phyloP scores from a whole-genome alignment of 1,140 invertebrate species.

The Zeugodacus cucurbitae region DNA sequence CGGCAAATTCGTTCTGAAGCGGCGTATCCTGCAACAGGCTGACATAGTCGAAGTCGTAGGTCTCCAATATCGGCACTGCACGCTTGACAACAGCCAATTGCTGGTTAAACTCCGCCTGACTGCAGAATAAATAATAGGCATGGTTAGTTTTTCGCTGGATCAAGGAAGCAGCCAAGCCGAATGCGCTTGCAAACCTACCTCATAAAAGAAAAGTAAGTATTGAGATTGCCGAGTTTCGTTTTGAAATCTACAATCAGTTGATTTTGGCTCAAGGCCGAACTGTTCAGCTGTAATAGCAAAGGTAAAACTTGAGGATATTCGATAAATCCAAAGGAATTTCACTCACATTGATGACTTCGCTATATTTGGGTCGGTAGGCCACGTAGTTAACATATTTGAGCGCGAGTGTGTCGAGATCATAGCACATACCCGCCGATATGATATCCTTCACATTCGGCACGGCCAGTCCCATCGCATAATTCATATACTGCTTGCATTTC shows the following conservation, averaged over 20 bases:
- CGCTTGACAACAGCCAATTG: background rate
- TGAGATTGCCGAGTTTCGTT: slow-evolving; percentile 22
- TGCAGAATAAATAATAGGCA: background rate
- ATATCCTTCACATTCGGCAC: slow-evolving; percentile 19
- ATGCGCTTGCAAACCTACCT: background rate
- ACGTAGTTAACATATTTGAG: slow-evolving; percentile 37
- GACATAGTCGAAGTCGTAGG: background rate
- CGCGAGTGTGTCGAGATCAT: slow-evolving; percentile 4
- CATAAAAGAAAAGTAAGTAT: slow-evolving; percentile 9
- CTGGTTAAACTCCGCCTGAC: background rate
- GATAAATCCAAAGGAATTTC: background rate
- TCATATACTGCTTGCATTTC: slow-evolving; percentile 9
- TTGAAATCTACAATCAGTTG: background rate
- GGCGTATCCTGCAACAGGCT: background rate
- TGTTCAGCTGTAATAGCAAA: background rate
- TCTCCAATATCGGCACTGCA: background rate
- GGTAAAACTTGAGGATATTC: background rate
- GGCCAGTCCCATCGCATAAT: slow-evolving; percentile 20
- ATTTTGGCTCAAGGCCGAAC: background rate
- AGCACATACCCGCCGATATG: slow-evolving; percentile 26
- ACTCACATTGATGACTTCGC: background rate
- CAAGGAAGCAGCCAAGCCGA: background rate
- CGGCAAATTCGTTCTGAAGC: background rate
- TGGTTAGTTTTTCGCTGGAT: background rate
- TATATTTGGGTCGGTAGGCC: background rate